These are phyloP conservation scores for Cryptoblepharus egeriae DNA, from an alignment of 2,797 vertebrate genomes.

Conservation along the genomic window DNA sequence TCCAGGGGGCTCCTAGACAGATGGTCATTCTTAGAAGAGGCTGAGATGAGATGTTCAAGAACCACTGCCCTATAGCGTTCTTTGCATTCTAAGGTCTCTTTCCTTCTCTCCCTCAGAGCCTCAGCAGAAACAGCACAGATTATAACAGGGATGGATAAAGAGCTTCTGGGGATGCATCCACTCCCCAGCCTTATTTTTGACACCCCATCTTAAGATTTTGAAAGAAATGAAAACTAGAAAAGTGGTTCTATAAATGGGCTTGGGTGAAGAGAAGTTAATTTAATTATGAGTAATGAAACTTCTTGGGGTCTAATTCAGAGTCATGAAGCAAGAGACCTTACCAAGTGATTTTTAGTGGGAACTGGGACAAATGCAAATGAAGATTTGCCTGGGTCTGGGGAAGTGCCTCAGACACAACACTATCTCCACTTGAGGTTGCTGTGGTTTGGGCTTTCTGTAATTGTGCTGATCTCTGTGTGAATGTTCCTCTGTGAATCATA, in stretches of 20 bases:
- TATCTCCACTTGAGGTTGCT: slow-evolving; percentile 31
- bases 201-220: slow-evolving; percentile 49
- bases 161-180: slow-evolving; percentile 3
- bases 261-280: slow-evolving; percentile 10
- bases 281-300: slow-evolving; percentile 53
- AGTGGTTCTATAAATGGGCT: slow-evolving; percentile 27
- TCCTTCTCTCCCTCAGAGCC: no score
- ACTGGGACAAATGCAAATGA: slow-evolving; percentile 36
- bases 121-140: no score
- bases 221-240: slow-evolving; percentile 27
- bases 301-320: slow-evolving; percentile 6
- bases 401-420: slow-evolving; percentile 48
- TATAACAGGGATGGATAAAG: no score
- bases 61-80: no score
- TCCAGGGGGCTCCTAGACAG: no score
- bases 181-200: background rate
- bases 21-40: no score
- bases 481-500: slow-evolving; percentile 41
- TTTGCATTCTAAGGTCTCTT: no score
- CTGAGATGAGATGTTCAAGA: no score
- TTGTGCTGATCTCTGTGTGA: slow-evolving; percentile 48
- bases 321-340: slow-evolving; percentile 25
- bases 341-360: slow-evolving; percentile 51
- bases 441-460: slow-evolving; percentile 50
- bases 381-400: slow-evolving; percentile 42